phyloP scores from a whole-genome alignment of 2,888 invertebrate genomes.

The Thymelicus sylvestris region DNA sequence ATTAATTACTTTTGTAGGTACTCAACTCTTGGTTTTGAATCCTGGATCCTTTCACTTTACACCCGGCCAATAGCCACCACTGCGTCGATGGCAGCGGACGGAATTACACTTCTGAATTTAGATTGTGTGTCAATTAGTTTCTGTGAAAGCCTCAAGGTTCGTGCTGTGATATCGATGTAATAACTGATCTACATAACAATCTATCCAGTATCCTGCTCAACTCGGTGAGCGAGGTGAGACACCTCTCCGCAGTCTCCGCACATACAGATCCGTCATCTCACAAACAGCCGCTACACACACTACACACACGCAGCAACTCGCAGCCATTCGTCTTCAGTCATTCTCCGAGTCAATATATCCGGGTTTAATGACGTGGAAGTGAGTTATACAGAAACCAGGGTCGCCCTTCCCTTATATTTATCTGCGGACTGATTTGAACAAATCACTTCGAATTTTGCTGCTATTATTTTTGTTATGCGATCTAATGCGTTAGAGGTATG shows the following conservation, averaged over 20 bases:
- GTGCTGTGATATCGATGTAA: no score
- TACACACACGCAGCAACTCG: conserved; percentile 44
- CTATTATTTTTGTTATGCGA: conserved; percentile 13
- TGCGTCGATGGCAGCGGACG: no score
- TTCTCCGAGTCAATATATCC: conserved; percentile 66
- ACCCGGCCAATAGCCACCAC: no score
- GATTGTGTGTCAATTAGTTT: no score
- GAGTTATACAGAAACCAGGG: conserved; percentile 69
- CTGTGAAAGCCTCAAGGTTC: no score
- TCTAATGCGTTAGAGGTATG: background rate
- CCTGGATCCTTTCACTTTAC: no score
- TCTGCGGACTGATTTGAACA: conserved; percentile 62
- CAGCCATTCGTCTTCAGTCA: conserved; percentile 47
- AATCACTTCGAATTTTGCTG: conserved; percentile 47
- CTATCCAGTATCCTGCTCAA: no score
- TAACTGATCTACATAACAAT: no score
- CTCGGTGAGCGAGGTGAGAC: no score
- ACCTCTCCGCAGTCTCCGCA: background rate
- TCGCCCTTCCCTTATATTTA: conserved; percentile 63
- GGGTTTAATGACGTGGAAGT: conserved; percentile 73
- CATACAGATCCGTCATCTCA: background rate
- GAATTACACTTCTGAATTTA: no score
- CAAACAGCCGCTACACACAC: conserved; percentile 34
- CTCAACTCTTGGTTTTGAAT: no score
- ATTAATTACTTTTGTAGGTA: no score